Percentiles rank a stretch among this genome's conserved stretches.
These are phyloP conservation scores for Pseudomyrmex dendroicus DNA, from an alignment of 1,140 invertebrate genomes.

Conservation along the genomic window DNA sequence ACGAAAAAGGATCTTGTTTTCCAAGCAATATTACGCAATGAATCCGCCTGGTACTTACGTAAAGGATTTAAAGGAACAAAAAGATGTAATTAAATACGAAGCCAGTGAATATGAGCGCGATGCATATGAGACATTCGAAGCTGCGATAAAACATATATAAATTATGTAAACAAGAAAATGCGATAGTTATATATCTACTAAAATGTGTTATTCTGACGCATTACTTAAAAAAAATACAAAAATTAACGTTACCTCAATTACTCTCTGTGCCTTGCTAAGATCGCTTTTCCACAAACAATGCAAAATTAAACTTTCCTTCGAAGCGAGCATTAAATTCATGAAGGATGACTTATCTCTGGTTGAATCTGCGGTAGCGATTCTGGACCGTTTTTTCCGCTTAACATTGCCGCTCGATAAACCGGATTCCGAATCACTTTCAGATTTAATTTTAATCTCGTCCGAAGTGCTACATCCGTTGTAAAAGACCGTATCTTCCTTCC, in stretches of 20 bases:
- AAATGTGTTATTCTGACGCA: conserved; percentile 8
- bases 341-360: conserved; percentile 70
- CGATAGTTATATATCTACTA: conserved; percentile 17
- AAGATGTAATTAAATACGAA: conserved; percentile 65
- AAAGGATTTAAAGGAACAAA: conserved; percentile 32
- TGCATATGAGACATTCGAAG: conserved; percentile 73
- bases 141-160: conserved; percentile 77
- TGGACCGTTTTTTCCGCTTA: conserved; percentile 68
- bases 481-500: conserved; percentile 69
- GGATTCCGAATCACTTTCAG: conserved; percentile 76
- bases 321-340: conserved; percentile 79
- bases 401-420: conserved; percentile 60
- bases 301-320: conserved; percentile 77
- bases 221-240: conserved; percentile 2
- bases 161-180: conserved; percentile 33
- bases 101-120: conserved; percentile 75
- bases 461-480: conserved; percentile 71
- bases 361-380: conserved; percentile 18
- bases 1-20: conserved; percentile 67
- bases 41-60: conserved; percentile 77
- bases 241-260: conserved; percentile 76
- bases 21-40: conserved; percentile 75
- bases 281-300: conserved; percentile 80
- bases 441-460: conserved; percentile 72
- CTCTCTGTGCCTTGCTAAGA: conserved; percentile 75